Evolutionary conservation across 2,888 invertebrate genomes (phyloP).

Genomic region (Poecilobothrus nobilitatus): DNA sequence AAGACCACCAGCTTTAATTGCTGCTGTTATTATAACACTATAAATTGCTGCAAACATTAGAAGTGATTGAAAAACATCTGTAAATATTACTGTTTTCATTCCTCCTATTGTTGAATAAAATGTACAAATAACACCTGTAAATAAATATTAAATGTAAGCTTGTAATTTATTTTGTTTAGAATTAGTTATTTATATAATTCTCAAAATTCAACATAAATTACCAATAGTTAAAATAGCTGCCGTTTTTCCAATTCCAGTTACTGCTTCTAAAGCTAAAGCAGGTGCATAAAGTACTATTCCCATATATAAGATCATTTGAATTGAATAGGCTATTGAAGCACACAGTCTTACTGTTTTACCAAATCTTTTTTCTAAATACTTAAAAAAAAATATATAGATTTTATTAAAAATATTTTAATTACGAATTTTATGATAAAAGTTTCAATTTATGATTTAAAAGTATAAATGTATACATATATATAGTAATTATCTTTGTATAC

Average conservation of each 20-base stretch:
- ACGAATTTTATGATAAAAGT: not conserved
- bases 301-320: conserved; percentile 85
- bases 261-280: conserved; percentile 77
- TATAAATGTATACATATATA: not conserved
- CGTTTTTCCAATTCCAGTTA: conserved; percentile 67
- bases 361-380: conserved; percentile 84
- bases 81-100: conserved; percentile 83
- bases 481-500: too few relatives aligned
- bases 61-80: conserved; percentile 75
- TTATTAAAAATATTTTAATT: not conserved
- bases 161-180: too few relatives aligned
- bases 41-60: conserved; percentile 80
- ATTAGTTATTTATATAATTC: conserved; percentile 2
- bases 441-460: too few relatives aligned
- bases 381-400: conserved; percentile 8
- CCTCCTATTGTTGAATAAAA: conserved; percentile 83
- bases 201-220: conserved; percentile 24
- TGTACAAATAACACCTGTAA: conserved; percentile 63
- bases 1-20: conserved; percentile 61
- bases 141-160: conserved; percentile 10
- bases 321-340: conserved; percentile 74
- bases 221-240: conserved; percentile 66
- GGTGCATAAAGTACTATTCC: conserved; percentile 92
- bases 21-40: conserved; percentile 66
- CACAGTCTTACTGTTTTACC: conserved; percentile 63